Evolutionary conservation across 2,888 invertebrate genomes (phyloP), one percentile per base, ranked within the genome.

Genomic region (Pseudococcus viburni): DNA sequence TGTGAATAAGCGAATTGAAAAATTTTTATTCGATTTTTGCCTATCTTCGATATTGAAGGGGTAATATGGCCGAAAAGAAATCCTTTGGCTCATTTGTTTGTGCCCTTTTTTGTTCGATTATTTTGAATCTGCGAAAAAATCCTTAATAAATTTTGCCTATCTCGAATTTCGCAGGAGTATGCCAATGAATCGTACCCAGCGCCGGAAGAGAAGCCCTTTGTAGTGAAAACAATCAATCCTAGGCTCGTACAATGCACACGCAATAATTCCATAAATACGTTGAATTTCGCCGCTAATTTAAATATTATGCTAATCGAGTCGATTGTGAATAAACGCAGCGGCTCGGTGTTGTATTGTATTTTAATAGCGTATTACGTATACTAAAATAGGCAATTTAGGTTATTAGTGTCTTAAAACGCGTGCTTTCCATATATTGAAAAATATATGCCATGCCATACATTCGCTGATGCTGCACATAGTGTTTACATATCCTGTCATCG

Each of bases 381-480:
- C 73, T 73, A 73, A 39, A 73, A 73, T 73, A 73, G 73, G 73
- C 73, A 73, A 73, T 73, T 73, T 73, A 73, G 73, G 73, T 73
- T 73, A 73, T 73, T 73, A 73, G 73, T 73, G 39, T 73, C 9
- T 73, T 26, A 5, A 73, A 73, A 73, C 73, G 33, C 12, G 73
- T 33, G 73, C 17, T 73, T 73, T 73, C 73, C 73, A 73, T 73
- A 33, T 33, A 73, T 73, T 73, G 73, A 73, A 33, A 73, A 73
- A 64, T n/a, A n/a, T 59, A 19, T 59, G n/a, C 55, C 55, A n/a
- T 8, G 42, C 42, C 9, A 42, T 42, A 42, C 5, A 42, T 5
- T 42, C 8, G 5, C n/a, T 22, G 64, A 64, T 64, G 64, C 22
- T 64, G 64, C 64, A 64, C 64, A 33, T 33, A 64, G 9, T 73